A percentile compares a stretch with the other conserved stretches of the same genome.
phyloP scores from a whole-genome alignment of 2,113 vertebrate genomes.

The Anhinga anhinga region DNA sequence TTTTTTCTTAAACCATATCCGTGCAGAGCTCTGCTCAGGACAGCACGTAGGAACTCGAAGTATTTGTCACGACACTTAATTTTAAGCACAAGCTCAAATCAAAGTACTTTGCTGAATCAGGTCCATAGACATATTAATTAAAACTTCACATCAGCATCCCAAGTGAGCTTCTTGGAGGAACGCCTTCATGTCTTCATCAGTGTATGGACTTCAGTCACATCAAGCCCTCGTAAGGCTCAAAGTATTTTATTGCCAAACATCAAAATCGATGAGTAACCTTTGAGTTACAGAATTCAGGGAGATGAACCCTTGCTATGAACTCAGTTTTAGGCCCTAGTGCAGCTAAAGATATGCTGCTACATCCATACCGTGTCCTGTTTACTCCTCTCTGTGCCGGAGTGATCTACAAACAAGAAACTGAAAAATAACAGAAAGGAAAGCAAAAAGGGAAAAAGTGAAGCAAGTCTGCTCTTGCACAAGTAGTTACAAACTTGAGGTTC shows the following conservation, averaged over 20 bases:
- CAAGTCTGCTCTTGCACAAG: background rate
- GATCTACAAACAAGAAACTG: background rate
- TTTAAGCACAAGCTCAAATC: background rate
- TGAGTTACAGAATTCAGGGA: background rate
- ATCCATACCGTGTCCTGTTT: fast-evolving
- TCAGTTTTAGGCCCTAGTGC: background rate
- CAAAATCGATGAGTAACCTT: background rate
- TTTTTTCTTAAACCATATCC: background rate
- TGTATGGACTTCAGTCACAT: background rate
- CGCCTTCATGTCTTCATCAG: background rate
- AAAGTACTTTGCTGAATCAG: background rate
- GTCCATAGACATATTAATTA: background rate
- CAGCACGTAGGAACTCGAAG: background rate
- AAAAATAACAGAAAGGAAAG: background rate
- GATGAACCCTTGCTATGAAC: background rate
- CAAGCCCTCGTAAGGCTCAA: background rate
- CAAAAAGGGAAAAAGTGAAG: background rate
- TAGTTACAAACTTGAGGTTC: background rate
- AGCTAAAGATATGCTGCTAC: background rate
- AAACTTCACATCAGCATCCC: background rate
- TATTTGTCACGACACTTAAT: background rate
- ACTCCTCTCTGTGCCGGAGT: background rate
- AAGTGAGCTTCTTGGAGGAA: background rate
- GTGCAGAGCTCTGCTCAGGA: background rate
- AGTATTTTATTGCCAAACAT: background rate